phyloP scores from a whole-genome alignment of 2,888 invertebrate genomes.

The Liodrosophila aerea region DNA sequence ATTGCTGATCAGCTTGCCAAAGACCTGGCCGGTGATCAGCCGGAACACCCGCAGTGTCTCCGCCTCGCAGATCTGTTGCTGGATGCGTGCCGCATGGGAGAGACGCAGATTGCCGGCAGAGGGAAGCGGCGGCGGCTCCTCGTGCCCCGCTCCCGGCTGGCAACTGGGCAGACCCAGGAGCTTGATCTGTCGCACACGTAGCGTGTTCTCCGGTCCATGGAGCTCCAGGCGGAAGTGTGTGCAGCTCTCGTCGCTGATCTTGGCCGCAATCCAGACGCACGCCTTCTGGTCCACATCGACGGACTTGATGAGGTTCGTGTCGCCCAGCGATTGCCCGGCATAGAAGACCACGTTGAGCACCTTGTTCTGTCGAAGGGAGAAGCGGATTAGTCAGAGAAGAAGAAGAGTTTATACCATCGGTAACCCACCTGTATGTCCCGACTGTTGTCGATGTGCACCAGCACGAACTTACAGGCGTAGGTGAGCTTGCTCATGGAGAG shows the following conservation, averaged over 20 bases:
- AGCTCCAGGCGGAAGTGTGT: conserved; percentile 90
- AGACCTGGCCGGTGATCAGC: conserved; percentile 92
- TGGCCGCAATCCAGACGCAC: conserved; percentile 95
- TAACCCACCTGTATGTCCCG: conserved; percentile 91
- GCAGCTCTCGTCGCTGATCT: conserved; percentile 86
- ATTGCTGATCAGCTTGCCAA: conserved; percentile 91
- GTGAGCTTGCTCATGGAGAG: conserved; percentile 85
- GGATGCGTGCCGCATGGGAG: conserved; percentile 84
- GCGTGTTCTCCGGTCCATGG: conserved; percentile 94
- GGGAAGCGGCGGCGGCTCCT: conserved; percentile 7
- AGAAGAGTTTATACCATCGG: too few relatives aligned
- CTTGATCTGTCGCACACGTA: conserved; percentile 92
- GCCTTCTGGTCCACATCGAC: conserved; percentile 93
- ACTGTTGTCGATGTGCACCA: conserved; percentile 96
- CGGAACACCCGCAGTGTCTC: conserved; percentile 96
- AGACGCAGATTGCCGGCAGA: conserved; percentile 72
- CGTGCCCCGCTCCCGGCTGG: conserved; percentile 16
- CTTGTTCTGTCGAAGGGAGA: conserved; percentile 87
- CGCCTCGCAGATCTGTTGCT: conserved; percentile 93
- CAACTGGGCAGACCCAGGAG: conserved; percentile 85
- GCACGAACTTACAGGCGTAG: conserved; percentile 84
- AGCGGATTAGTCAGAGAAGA: not conserved
- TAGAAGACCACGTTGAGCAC: conserved; percentile 92
- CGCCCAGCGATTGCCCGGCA: conserved; percentile 91
- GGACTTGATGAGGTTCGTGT: conserved; percentile 89